phyloP scores from a whole-genome alignment of 2,797 vertebrate genomes.

The Halcyon smyrnensis region DNA sequence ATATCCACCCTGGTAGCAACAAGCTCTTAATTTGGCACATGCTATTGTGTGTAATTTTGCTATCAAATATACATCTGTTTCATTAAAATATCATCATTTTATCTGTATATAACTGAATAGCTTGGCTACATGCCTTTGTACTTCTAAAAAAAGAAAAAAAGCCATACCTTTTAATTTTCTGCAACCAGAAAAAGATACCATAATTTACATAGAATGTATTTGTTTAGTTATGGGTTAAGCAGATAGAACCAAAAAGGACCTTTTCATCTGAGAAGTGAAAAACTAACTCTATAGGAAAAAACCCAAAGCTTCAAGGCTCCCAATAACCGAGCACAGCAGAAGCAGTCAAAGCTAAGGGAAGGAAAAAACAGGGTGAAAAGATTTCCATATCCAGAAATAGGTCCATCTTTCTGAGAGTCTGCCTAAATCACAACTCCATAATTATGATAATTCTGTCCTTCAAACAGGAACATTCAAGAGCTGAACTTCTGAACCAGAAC shows the following conservation, averaged over 20 bases:
- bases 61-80: background rate
- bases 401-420: background rate
- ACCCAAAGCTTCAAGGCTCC: background rate
- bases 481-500: background rate
- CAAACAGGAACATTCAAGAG: background rate
- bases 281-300: background rate
- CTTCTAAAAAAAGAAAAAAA: rapidly evolving
- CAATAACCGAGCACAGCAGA: background rate
- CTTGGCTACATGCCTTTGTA: background rate
- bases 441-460: background rate
- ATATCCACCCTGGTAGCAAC: background rate
- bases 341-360: background rate
- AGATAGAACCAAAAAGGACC: background rate
- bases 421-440: background rate
- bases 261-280: background rate
- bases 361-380: background rate
- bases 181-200: background rate
- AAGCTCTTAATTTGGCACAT: background rate
- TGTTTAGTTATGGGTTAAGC: background rate
- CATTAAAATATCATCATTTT: background rate
- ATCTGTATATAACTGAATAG: background rate
- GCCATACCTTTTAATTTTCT: background rate
- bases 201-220: background rate
- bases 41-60: background rate
- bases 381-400: background rate